Evolutionary conservation across 1,140 invertebrate species (phyloP).

Genomic region (Agrilus planipennis): DNA sequence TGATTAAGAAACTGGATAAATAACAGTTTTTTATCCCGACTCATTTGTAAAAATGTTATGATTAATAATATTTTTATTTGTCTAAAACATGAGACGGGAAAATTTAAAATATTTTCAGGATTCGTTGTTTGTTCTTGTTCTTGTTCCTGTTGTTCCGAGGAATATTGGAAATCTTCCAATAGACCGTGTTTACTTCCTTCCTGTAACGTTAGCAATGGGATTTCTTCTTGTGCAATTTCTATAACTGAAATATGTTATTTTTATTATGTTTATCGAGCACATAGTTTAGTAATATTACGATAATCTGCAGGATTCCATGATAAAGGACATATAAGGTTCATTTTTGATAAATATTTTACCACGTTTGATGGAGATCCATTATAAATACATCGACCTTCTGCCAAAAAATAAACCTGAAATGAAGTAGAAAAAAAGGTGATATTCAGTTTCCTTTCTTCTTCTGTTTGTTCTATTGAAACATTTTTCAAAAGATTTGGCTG

Average conservation of each 20-base stretch:
- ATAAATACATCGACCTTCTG: conserved; percentile 6
- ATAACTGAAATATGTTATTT: neutral
- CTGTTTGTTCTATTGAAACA: no score
- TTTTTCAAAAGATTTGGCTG: no score
- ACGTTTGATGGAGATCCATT: neutral
- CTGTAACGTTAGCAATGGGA: neutral
- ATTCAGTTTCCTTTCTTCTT: no score
- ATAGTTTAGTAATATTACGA: conserved; percentile 1
- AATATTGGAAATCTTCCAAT: no score
- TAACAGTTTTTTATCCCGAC: conserved; percentile 4
- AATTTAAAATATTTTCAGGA: neutral
- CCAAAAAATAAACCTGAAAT: conserved; percentile 7
- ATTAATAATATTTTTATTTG: neutral
- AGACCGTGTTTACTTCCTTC: neutral
- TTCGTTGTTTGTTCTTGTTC: neutral
- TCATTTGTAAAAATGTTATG: neutral
- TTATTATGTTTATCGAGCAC: neutral
- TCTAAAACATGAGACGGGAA: neutral
- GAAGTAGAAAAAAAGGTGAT: no score
- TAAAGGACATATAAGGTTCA: neutral
- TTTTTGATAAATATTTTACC: conserved; percentile 1
- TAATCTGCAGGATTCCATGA: conserved; percentile 6
- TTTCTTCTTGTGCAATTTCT: neutral
- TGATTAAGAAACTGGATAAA: conserved; percentile 3
- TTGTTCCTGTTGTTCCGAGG: neutral